Conservation (phyloP, 2,888 invertebrate species). For the Thalpophila matura region DNA sequence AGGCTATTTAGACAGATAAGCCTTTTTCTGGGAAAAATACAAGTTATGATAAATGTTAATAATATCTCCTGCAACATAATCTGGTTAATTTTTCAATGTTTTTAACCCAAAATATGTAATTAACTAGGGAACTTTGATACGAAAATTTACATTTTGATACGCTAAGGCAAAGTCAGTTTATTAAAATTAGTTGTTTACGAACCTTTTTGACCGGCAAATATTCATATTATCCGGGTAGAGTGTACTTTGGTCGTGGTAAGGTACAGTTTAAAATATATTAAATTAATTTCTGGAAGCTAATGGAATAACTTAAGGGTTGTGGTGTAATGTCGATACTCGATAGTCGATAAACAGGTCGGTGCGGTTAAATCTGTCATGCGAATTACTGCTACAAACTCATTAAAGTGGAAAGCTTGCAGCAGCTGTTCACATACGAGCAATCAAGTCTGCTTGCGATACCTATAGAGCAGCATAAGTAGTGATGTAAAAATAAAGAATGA, state of each 20-base stretch:
- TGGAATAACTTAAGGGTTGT: slow-evolving; percentile 29
- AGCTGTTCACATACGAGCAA: too few species aligned
- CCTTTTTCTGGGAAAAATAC: too few species aligned
- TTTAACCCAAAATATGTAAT: slow-evolving; percentile 35
- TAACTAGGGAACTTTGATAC: slow-evolving; percentile 37
- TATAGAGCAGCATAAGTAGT: too few species aligned
- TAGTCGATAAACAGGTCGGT: too few species aligned
- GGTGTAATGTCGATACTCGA: slow-evolving; percentile 23
- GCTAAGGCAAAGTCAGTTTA: slow-evolving; percentile 52
- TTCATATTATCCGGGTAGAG: slow-evolving; percentile 47
- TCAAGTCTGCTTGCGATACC: not conserved
- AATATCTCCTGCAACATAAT: slow-evolving; percentile 8
- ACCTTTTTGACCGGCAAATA: slow-evolving; percentile 61
- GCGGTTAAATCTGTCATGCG: not conserved
- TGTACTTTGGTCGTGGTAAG: slow-evolving; percentile 55
- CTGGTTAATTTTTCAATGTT: slow-evolving; percentile 25
- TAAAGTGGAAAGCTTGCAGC: too few species aligned
- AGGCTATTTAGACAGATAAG: too few species aligned
- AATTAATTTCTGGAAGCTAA: slow-evolving; percentile 63
- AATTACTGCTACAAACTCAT: too few species aligned
- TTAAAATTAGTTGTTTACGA: slow-evolving; percentile 66
- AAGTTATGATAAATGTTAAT: not conserved
- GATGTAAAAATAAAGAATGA: too few species aligned
- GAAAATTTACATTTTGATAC: slow-evolving; percentile 47
- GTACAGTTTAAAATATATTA: slow-evolving; percentile 58